Conservation (phyloP, 2,797 vertebrate genomes). For the Xerus rutilus region DNA sequence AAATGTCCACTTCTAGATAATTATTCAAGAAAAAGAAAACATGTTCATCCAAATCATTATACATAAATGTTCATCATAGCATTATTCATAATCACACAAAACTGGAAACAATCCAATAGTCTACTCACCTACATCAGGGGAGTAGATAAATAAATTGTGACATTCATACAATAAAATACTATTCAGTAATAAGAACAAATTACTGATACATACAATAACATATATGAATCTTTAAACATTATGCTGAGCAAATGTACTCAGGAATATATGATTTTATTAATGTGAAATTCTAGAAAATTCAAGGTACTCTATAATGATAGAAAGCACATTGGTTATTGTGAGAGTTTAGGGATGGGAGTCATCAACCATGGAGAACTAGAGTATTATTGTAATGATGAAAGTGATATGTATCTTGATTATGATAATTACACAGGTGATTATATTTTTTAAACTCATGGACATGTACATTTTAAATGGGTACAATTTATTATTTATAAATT, state of each 20-base stretch:
- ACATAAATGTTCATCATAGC: background rate
- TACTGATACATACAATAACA: background rate
- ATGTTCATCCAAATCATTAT: background rate
- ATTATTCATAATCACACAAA: constrained; percentile 21
- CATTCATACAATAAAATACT: background rate
- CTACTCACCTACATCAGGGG: background rate
- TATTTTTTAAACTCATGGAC: background rate
- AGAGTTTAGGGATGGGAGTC: background rate
- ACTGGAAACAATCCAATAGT: background rate
- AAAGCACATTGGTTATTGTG: background rate
- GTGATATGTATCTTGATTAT: constrained; percentile 16
- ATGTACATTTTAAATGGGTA: background rate
- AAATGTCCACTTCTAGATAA: background rate
- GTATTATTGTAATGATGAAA: background rate
- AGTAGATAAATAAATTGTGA: background rate
- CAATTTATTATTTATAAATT: constrained; percentile 31
- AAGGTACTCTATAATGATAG: background rate
- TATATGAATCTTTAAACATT: constrained; percentile 13
- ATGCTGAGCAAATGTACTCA: background rate
- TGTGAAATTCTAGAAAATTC: constrained; percentile 20
- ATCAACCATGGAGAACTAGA: background rate
- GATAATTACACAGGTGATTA: background rate
- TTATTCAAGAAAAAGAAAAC: constrained; percentile 37
- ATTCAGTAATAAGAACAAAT: constrained; percentile 1
- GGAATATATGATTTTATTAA: constrained; percentile 2